Percentiles rank a stretch among this genome's conserved stretches.
Evolutionary conservation across 1,140 invertebrate genomes (phyloP).

Genomic region (Drosophila bocki): DNA sequence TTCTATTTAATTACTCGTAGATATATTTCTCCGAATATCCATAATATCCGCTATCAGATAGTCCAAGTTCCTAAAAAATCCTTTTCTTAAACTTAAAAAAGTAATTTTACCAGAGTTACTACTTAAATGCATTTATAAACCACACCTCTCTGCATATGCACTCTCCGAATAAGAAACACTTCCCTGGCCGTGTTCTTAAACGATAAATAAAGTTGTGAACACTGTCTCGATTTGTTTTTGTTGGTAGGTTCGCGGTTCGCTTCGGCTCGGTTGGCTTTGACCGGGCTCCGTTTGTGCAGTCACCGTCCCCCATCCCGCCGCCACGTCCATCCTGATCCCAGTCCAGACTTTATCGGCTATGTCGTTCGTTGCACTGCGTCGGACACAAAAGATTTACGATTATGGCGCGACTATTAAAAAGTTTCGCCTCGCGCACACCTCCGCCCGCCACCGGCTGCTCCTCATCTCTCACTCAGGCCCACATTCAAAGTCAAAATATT

Average conservation of each 20-base stretch:
- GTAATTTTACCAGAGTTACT: background rate
- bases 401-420: slow-evolving; percentile 84
- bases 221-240: slow-evolving; percentile 74
- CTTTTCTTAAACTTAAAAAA: background rate
- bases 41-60: background rate
- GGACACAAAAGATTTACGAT: slow-evolving; percentile 84
- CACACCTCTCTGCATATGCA: background rate
- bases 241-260: slow-evolving; percentile 22
- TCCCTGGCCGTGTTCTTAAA: slow-evolving; percentile 55
- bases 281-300: slow-evolving; percentile 15
- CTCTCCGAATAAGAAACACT: background rate
- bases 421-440: slow-evolving; percentile 78
- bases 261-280: slow-evolving; percentile 23
- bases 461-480: slow-evolving; percentile 59
- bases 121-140: background rate
- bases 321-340: slow-evolving; percentile 35
- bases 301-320: slow-evolving; percentile 3
- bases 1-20: background rate
- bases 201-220: slow-evolving; percentile 82
- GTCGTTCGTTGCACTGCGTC: slow-evolving; percentile 79
- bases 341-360: slow-evolving; percentile 62
- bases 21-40: background rate
- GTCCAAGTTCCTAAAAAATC: background rate
- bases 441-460: slow-evolving; percentile 14
- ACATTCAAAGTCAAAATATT: slow-evolving; percentile 77